Conservation (phyloP, 2,113 vertebrate species). For the Psephotus haematonotus region DNA sequence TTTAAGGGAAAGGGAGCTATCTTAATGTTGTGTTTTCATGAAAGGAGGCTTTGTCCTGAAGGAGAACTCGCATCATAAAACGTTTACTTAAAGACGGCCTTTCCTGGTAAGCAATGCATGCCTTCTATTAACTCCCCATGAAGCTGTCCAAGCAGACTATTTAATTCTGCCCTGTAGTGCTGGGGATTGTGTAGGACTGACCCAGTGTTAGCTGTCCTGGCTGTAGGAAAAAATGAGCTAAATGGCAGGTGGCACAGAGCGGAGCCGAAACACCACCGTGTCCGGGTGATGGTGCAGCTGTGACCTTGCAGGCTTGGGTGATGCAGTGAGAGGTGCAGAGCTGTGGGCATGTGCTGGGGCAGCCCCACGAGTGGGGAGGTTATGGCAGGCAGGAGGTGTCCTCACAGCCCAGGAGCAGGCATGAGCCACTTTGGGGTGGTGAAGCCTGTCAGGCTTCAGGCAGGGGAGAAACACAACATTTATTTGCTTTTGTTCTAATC, state of each 20-base stretch:
- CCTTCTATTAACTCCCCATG: rapidly evolving
- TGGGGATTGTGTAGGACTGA: rapidly evolving
- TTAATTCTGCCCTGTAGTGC: rapidly evolving
- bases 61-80: not conserved
- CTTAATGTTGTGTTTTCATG: not conserved
- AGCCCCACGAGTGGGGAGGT: rapidly evolving
- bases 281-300: rapidly evolving
- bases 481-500: not conserved
- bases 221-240: not conserved
- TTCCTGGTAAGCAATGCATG: not conserved
- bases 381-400: not conserved
- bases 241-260: too few relatives aligned
- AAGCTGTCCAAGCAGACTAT: not conserved
- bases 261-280: too few relatives aligned
- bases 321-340: not conserved
- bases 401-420: rapidly evolving
- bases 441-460: not conserved
- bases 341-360: rapidly evolving
- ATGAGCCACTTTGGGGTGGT: rapidly evolving
- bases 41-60: not conserved
- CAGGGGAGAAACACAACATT: not conserved
- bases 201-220: rapidly evolving
- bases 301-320: not conserved
- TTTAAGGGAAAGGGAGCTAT: not conserved
- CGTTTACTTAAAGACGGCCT: not conserved